Base-by-base conservation (phyloP, 2,888 invertebrate species). In the Meandrusa payeni region DNA sequence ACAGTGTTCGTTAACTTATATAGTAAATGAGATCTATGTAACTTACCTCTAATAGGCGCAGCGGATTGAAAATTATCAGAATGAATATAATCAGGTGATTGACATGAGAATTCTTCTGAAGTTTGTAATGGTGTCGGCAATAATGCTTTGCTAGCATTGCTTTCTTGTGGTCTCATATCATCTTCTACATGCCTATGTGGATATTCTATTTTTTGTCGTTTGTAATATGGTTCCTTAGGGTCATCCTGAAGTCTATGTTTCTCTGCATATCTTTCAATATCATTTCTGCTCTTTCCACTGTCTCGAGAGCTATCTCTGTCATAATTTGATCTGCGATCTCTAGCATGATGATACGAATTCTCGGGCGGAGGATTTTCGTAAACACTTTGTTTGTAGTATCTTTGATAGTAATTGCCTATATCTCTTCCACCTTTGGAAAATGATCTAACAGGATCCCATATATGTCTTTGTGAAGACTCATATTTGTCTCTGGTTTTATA, bases 51-150 rank as follows among this genome's bases (percentile, higher is more conserved):
- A 10, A 71, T 43, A 61, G 61, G 34, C 34, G 50, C 33, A 33
- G 19, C 20, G 6, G 13, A n/a, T 45, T 29, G 40, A 15, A 3
- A 3, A 36, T 31, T 38, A 9, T 59, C 56, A 24, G 41, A 9
- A 36, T 64, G 29, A 38, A 55, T 44, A 50, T 67, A 65, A 56
- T 83, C 85, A 32, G 85, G 85, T 3, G 85, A 83, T 52, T 76
- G 77, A 39, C 81, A 81, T 36, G 76, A 70, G 11, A 54, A 52
- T 24, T 48, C 42, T 5, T 68, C 59, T 19, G 54, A 40, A 24
- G 47, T 33, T 34, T 63, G 56, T 34, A 51, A 38, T 5, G 54
- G 44, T 33, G 48, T 46, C n/a, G 48, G 40, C 9, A 41, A 22
- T 26, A 48, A 43, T 29, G 48, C 33, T 41, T 23, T 53, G 44